Conservation (phyloP, 1,140 invertebrate species). For the Tribolium castaneum region DNA sequence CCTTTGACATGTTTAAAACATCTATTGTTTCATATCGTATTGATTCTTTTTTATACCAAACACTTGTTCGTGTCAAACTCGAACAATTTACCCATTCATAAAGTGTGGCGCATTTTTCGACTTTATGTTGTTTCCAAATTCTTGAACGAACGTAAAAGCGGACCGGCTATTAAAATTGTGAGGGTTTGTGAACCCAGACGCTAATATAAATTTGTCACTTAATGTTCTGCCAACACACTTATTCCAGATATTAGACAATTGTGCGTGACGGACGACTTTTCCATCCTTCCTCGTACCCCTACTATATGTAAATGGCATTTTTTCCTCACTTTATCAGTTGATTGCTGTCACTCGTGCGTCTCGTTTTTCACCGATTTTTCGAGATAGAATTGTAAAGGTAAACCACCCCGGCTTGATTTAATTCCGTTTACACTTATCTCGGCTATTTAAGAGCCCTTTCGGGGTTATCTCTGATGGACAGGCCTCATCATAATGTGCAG, state of each 20-base stretch:
- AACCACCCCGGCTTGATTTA: constrained; percentile 14
- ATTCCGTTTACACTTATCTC: not conserved
- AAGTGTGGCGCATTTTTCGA: too few relatives aligned
- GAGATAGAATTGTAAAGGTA: constrained; percentile 34
- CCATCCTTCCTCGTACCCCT: not conserved
- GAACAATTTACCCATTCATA: too few relatives aligned
- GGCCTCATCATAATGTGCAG: constrained; percentile 10
- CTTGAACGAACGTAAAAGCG: too few relatives aligned
- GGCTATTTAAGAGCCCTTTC: not conserved
- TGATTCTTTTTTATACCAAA: not conserved
- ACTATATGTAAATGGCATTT: constrained; percentile 12
- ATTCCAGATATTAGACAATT: too few relatives aligned
- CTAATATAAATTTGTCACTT: too few relatives aligned
- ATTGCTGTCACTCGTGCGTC: constrained; percentile 21
- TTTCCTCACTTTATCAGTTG: constrained; percentile 31
- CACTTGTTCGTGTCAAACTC: too few relatives aligned
- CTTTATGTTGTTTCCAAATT: too few relatives aligned
- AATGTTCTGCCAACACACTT: too few relatives aligned
- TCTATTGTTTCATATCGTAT: constrained; percentile 15
- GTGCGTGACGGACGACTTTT: not conserved
- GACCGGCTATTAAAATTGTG: too few relatives aligned
- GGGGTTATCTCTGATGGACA: constrained; percentile 2
- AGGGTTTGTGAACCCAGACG: too few relatives aligned
- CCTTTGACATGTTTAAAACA: constrained; percentile 8
- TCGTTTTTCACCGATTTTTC: constrained; percentile 34